Evolutionary conservation across 2,797 vertebrate species (phyloP).

Genomic region (Spinus olivaceus): DNA sequence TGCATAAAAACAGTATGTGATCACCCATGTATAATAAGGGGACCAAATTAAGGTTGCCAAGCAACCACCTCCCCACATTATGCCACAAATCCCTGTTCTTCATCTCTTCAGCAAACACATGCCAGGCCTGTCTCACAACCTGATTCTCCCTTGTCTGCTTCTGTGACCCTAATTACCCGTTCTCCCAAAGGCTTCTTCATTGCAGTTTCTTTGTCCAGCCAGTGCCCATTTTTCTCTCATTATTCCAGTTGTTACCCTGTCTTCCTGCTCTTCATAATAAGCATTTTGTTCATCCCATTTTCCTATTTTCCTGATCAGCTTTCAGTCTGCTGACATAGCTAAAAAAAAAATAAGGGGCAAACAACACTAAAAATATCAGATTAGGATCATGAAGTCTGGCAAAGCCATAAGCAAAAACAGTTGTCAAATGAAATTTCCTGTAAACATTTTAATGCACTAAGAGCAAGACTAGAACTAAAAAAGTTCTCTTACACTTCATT

Average conservation of each 20-base stretch:
- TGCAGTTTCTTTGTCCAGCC: conserved; percentile 23
- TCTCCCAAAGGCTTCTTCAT: conserved; percentile 26
- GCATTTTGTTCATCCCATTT: background rate
- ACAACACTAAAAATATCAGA: background rate
- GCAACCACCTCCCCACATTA: conserved; percentile 24
- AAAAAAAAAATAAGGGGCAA: background rate
- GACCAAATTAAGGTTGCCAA: conserved; percentile 34
- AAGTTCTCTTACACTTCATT: background rate
- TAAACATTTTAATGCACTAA: background rate
- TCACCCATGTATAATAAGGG: background rate
- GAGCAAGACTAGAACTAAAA: background rate
- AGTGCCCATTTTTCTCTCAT: background rate
- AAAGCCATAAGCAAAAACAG: background rate
- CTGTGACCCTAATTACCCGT: background rate
- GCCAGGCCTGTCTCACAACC: background rate
- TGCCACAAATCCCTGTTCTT: conserved; percentile 37
- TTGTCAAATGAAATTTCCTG: background rate
- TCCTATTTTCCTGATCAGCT: background rate
- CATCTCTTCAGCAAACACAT: conserved; percentile 51
- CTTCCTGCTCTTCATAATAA: conserved; percentile 5
- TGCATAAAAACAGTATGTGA: background rate
- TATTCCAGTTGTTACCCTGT: background rate
- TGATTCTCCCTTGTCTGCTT: background rate
- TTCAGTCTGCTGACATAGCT: background rate
- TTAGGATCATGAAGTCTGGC: background rate